Conservation (phyloP, 92 coral and sea anemone species). For the Desmophyllum pertusum region DNA sequence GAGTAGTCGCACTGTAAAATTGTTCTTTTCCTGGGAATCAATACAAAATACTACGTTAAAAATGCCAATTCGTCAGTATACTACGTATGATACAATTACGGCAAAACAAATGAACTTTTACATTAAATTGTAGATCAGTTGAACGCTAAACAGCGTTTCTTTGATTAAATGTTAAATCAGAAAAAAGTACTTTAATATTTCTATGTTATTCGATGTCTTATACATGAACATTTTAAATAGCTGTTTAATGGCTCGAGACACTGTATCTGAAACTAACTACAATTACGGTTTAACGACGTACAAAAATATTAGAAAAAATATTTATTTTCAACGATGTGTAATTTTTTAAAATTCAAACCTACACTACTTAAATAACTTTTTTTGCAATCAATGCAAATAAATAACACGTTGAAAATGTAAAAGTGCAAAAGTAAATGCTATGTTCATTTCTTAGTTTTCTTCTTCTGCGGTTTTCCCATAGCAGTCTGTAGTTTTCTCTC, state of each 20-base stretch:
- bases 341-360: not conserved
- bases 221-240: not conserved
- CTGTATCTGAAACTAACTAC: not conserved
- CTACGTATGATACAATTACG: not conserved
- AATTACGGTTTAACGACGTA: not conserved
- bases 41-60: not conserved
- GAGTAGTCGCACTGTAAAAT: no score
- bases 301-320: constrained; percentile 25
- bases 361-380: not conserved
- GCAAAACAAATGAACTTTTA: not conserved
- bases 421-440: not conserved
- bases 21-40: not conserved
- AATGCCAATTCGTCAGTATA: not conserved
- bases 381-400: constrained; percentile 41
- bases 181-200: not conserved
- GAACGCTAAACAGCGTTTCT: not conserved
- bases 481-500: constrained; percentile 70
- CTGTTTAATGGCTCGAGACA: not conserved
- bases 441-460: constrained; percentile 68
- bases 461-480: constrained; percentile 66
- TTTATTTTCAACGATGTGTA: not conserved
- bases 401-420: constrained; percentile 1
- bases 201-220: not conserved
- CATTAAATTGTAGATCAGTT: not conserved
- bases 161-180: not conserved